Conservation (phyloP, 2,888 invertebrate species). For the Synanthedon myopaeformis region DNA sequence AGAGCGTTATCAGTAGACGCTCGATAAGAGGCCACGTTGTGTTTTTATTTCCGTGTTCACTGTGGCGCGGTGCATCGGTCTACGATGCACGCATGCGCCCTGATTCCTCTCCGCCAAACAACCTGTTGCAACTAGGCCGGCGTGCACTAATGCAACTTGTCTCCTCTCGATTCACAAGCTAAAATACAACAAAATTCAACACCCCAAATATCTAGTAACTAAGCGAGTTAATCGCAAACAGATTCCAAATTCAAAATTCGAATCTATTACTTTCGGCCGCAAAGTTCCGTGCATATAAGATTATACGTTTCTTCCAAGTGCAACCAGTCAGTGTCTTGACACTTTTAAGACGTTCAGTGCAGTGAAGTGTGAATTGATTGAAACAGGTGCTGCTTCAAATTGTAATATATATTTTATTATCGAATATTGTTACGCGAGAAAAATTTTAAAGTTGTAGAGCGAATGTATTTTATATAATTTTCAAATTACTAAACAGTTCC, state of each 20-base stretch:
- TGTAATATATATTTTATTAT: conserved; percentile 19
- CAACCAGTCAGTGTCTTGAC: conserved; percentile 36
- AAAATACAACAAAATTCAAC: conserved; percentile 20
- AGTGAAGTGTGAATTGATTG: conserved; percentile 48
- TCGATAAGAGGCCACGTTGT: neutral
- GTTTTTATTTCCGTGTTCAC: conserved; percentile 22
- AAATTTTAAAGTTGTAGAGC: conserved; percentile 7
- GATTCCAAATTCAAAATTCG: conserved; percentile 12
- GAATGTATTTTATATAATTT: conserved; percentile 12
- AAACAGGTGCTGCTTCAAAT: conserved; percentile 36
- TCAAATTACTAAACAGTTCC: conserved; percentile 21
- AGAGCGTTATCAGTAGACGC: neutral
- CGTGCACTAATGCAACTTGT: conserved; percentile 63
- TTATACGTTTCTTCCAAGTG: conserved; percentile 32
- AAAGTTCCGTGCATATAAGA: too few species aligned
- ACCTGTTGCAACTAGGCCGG: conserved; percentile 65
- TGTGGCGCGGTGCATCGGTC: conserved; percentile 46
- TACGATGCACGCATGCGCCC: conserved; percentile 43
- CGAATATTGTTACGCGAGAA: conserved; percentile 11
- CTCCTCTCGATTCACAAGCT: conserved; percentile 40
- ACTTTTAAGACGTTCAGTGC: conserved; percentile 35
- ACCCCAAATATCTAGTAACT: neutral
- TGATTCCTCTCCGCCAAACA: conserved; percentile 41
- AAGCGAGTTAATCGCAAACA: too few species aligned
- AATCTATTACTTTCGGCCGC: conserved; percentile 9